Conservation (phyloP, 2,888 invertebrate species). For the Dorcus hopei region DNA sequence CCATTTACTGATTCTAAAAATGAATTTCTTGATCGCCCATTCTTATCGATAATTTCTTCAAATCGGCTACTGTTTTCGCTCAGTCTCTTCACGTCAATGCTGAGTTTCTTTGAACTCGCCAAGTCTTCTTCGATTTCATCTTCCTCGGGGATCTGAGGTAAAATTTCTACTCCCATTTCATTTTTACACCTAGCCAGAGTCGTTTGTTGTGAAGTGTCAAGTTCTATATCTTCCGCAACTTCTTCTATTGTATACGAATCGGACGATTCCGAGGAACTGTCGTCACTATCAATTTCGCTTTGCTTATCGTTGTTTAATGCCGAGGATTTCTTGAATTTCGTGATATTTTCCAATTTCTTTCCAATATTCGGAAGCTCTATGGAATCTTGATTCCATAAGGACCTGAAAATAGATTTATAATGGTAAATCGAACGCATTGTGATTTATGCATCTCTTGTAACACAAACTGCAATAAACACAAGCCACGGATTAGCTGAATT, state of each 20-base stretch:
- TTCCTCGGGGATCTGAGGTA: slow-evolving; percentile 56
- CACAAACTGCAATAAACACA: too few relatives aligned
- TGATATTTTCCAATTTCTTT: slow-evolving; percentile 4
- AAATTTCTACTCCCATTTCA: slow-evolving; percentile 53
- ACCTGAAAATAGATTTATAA: slow-evolving; percentile 1
- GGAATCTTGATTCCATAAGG: slow-evolving; percentile 12
- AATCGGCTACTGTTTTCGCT: slow-evolving; percentile 54
- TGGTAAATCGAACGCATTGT: too few relatives aligned
- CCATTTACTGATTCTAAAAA: slow-evolving; percentile 9
- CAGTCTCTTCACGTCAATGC: slow-evolving; percentile 53
- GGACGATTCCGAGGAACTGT: slow-evolving; percentile 10
- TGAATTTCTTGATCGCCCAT: slow-evolving; percentile 38
- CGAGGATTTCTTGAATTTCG: not conserved
- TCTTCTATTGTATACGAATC: slow-evolving; percentile 15
- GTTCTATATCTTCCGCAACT: slow-evolving; percentile 10
- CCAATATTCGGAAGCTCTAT: slow-evolving; percentile 16
- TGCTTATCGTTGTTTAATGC: slow-evolving; percentile 2
- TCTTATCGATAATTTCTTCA: slow-evolving; percentile 52
- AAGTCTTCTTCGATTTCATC: slow-evolving; percentile 40
- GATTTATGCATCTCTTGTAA: too few relatives aligned
- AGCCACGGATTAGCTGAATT: too few relatives aligned
- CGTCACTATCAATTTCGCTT: slow-evolving; percentile 8
- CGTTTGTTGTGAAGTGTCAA: not conserved
- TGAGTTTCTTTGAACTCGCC: slow-evolving; percentile 46
- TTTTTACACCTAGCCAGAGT: slow-evolving; percentile 36